Percentiles rank a stretch among this genome's conserved stretches.
phyloP scores from a whole-genome alignment of 2,113 vertebrate species.

The Athene noctua region DNA sequence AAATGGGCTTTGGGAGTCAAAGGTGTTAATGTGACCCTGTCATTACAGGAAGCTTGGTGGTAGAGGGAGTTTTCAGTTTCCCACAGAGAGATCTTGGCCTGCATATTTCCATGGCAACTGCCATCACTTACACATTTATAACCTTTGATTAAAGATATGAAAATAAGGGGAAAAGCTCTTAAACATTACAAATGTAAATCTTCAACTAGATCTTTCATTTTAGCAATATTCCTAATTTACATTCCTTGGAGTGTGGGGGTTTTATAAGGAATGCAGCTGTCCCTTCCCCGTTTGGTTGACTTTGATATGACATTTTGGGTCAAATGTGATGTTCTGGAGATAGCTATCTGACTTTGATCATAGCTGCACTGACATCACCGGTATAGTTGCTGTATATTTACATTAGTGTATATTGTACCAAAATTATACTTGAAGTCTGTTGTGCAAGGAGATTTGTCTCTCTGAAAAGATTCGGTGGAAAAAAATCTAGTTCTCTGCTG shows the following conservation, averaged over 20 bases:
- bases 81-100: not conserved
- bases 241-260: not conserved
- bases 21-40: conserved; percentile 30
- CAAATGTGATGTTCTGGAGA: not conserved
- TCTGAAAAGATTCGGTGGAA: not conserved
- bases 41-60: not conserved
- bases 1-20: conserved; percentile 28
- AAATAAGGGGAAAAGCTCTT: not conserved
- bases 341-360: not conserved
- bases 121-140: not conserved
- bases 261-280: not conserved
- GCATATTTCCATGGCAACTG: conserved; percentile 43
- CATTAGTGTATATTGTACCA: not conserved
- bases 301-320: not conserved
- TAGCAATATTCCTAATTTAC: not conserved
- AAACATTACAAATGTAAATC: not conserved
- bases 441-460: not conserved
- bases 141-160: conserved; percentile 24
- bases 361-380: not conserved
- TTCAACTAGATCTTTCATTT: conserved; percentile 4
- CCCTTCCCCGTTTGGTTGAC: not conserved
- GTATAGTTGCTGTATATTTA: not conserved
- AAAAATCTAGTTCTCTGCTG: accelerated
- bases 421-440: not conserved
- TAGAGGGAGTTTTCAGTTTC: conserved; percentile 27